Percentiles rank a stretch among this genome's conserved stretches.
These are phyloP conservation scores for Plemyria rubiginata DNA, from an alignment of 2,888 invertebrate genomes.

Conservation along the genomic window DNA sequence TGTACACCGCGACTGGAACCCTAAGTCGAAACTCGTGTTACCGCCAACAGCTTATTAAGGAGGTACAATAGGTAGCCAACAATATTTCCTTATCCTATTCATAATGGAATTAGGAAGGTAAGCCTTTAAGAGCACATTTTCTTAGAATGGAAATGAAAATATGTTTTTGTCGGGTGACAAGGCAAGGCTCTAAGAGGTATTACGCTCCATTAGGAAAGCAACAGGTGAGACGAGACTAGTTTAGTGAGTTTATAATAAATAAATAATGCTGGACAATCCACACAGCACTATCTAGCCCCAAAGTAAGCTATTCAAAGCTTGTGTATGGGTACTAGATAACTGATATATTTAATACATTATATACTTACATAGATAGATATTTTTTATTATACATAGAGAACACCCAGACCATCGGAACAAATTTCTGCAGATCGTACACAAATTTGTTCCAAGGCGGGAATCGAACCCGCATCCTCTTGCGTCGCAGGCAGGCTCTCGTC, in stretches of 20 bases:
- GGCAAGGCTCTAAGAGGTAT: conserved; percentile 30
- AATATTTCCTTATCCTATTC: conserved; percentile 57
- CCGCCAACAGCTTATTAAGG: conserved; percentile 60
- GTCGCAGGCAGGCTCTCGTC: no score
- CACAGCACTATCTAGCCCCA: no score
- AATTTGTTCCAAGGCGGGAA: no score
- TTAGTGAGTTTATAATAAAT: conserved; percentile 38
- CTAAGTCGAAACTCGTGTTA: conserved; percentile 78
- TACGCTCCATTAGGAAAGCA: conserved; percentile 27
- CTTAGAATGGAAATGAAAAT: conserved; percentile 43
- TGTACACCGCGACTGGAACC: conserved; percentile 65
- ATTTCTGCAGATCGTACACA: no score
- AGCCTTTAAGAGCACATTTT: conserved; percentile 47
- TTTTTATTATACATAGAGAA: no score
- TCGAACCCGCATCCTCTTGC: no score
- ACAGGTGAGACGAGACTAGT: conserved; percentile 30
- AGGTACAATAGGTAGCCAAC: conserved; percentile 57
- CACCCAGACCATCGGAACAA: no score
- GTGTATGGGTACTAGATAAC: no score
- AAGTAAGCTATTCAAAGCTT: no score
- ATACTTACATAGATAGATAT: no score
- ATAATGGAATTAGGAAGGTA: conserved; percentile 53
- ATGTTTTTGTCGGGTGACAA: conserved; percentile 35
- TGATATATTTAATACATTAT: no score
- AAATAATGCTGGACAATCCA: no score